Base-by-base conservation (phyloP, 2,113 vertebrate species). In the Triplophysa rosa region DNA sequence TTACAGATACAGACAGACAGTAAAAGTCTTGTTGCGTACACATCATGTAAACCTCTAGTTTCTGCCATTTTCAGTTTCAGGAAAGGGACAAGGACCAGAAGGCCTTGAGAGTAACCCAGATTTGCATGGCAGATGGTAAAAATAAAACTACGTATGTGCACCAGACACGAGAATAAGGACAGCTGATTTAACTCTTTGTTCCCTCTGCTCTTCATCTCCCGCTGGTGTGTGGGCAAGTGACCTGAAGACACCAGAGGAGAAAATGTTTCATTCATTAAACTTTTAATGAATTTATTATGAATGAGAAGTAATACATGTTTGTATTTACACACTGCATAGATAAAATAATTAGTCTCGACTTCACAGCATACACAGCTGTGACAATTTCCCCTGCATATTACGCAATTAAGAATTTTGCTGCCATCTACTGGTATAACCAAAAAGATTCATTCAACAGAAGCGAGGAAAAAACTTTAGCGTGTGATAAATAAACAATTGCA, bases 101-200 rank as follows among this genome's bases (percentile, higher is more conserved):
- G 80, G 67, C 72, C 68, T 56, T 82, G 80, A 59, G 49, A 85
- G 80, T 91, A 91, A 90, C 87, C 89, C 88, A 90, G 89, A 86
- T 91, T 85, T 89, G 29, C 37, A 65, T 45, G 83, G 79, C 85
- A 84, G 85, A 84, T 9, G 73, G 87, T 89, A 91, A 91, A 91
- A 91, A 91, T 89, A 90, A 87, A 90, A 86, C 87, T 89, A 91
- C 88, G 83, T 91, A 91, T 91, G 89, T 83, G 86, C 89, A 90
- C 89, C 89, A 89, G 86, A 89, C 80, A 77, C 68, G 78, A 84
- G 88, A 90, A 91, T 88, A 91, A 91, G 91, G 90, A 88, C 92
- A 91, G 85, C 76, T 84, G 82, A 86, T 89, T 91, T 91, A 91
- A 91, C 91, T 90, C 86, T 89, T 82, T 92, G 88, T 84, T 88